A percentile compares a stretch with the other conserved stretches of the same genome.
These are phyloP conservation scores for Gymnothorax reevesii DNA, from an alignment of 2,797 vertebrate species.

Conservation along the genomic window DNA sequence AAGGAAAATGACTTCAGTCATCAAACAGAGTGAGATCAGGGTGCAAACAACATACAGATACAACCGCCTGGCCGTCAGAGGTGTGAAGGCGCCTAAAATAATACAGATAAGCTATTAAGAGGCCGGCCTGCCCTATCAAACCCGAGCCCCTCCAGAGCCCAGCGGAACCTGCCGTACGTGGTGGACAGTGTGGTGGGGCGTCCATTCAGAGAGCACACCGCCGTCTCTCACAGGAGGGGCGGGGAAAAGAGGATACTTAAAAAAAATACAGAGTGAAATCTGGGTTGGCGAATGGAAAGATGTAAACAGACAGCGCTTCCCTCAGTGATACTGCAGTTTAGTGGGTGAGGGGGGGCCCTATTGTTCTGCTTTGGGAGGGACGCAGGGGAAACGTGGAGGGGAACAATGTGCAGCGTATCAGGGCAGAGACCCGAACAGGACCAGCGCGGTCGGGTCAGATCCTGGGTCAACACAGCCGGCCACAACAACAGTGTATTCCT, in stretches of 20 bases:
- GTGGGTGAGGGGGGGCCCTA: neutral
- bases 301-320: neutral
- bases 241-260: neutral
- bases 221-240: neutral
- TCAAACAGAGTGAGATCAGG: neutral
- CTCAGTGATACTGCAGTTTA: neutral
- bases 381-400: neutral
- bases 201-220: neutral
- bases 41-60: neutral
- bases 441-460: neutral
- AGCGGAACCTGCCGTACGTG: neutral
- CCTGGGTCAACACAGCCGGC: neutral
- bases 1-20: neutral
- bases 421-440: neutral
- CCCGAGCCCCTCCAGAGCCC: neutral
- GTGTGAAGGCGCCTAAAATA: constrained; percentile 4
- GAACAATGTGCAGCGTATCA: neutral
- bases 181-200: neutral
- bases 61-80: neutral
- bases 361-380: neutral
- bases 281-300: neutral
- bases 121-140: neutral
- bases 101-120: neutral
- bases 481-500: neutral
- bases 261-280: neutral